A percentile compares a stretch with the other conserved stretches of the same genome.
These are phyloP conservation scores for Neotragus pygmaeus DNA, from an alignment of 2,113 vertebrate genomes.

Conservation along the genomic window DNA sequence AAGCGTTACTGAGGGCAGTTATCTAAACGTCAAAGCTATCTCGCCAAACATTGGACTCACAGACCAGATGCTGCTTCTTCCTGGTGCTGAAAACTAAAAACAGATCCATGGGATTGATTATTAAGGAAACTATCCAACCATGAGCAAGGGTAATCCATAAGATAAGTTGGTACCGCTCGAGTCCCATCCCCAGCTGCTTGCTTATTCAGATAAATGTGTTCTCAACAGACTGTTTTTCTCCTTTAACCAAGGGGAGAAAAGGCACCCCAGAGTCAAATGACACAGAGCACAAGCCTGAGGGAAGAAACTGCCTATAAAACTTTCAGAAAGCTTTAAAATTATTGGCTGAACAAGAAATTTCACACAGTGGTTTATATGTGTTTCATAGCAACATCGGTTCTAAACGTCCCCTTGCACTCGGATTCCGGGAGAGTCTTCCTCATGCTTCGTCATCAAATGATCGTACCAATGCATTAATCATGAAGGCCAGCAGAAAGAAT, in stretches of 20 bases:
- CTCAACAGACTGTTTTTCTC: neutral
- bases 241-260: neutral
- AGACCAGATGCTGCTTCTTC: neutral
- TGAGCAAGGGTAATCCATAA: neutral
- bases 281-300: neutral
- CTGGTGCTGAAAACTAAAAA: neutral
- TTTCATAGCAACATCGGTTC: neutral
- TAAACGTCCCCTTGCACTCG: neutral
- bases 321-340: neutral
- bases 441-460: neutral
- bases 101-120: neutral
- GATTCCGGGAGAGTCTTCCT: neutral
- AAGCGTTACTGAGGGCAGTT: neutral
- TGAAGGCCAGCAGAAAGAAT: neutral
- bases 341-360: neutral
- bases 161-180: neutral
- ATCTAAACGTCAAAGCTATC: neutral
- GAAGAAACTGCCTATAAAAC: neutral
- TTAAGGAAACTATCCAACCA: neutral
- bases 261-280: neutral
- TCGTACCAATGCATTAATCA: neutral
- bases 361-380: neutral
- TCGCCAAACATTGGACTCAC: neutral
- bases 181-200: neutral
- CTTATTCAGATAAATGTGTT: neutral